Percentiles rank a stretch among this genome's conserved stretches.
Evolutionary conservation across 2,797 vertebrate genomes (phyloP).

Genomic region (Heteromormyrus szaboi): DNA sequence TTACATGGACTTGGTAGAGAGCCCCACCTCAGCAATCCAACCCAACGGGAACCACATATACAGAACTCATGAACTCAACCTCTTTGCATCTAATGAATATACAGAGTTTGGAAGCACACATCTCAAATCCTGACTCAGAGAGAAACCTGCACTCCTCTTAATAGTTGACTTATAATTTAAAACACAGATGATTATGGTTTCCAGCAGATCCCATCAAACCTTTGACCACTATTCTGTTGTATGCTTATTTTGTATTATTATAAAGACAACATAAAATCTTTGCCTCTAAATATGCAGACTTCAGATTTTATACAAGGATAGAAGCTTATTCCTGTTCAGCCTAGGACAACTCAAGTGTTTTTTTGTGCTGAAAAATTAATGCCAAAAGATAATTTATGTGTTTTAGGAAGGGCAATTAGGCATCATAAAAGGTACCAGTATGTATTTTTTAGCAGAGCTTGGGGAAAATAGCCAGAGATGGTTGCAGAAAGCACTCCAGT

Average conservation of each 20-base stretch:
- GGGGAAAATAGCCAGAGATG: neutral
- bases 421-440: neutral
- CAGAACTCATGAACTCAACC: neutral
- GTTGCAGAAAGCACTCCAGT: neutral
- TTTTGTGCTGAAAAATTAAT: conserved; percentile 6
- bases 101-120: neutral
- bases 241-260: neutral
- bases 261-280: neutral
- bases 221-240: neutral
- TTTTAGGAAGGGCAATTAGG: neutral
- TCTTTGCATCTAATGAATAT: neutral
- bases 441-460: conserved; percentile 1
- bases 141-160: neutral
- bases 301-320: neutral
- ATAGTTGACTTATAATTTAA: neutral
- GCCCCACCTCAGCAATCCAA: neutral
- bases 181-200: neutral
- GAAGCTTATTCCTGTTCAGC: conserved; percentile 11
- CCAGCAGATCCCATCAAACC: neutral
- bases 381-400: neutral
- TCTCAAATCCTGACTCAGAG: neutral
- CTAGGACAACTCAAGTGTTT: neutral
- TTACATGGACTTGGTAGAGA: neutral
- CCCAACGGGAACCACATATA: neutral
- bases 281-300: neutral